Conservation (phyloP, 2,113 vertebrate species). For the Sciurus niger region DNA sequence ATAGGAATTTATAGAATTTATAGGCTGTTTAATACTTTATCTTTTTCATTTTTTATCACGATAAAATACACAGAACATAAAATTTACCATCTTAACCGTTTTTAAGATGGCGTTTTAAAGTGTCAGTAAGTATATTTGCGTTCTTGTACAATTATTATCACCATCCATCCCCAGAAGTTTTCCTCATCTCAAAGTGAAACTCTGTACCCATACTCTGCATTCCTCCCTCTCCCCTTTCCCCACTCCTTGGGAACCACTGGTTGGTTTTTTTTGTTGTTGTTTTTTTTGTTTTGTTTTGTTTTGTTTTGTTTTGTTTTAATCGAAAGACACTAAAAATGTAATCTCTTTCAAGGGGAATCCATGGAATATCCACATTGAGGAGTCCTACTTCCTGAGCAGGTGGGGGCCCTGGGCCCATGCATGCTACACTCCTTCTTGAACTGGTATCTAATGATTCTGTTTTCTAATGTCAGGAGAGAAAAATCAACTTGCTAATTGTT, state of each 20-base stretch:
- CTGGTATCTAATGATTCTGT: background rate
- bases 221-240: too few species aligned
- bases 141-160: background rate
- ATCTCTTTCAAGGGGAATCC: background rate
- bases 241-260: background rate
- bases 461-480: background rate
- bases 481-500: background rate
- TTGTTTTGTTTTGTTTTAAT: background rate
- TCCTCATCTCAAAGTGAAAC: background rate
- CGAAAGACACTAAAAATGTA: conserved; percentile 46
- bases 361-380: background rate
- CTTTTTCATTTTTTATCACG: background rate
- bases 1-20: background rate
- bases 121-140: background rate
- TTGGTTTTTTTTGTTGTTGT: background rate
- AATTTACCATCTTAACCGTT: background rate
- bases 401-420: background rate
- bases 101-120: background rate
- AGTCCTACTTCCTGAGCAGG: background rate
- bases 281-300: background rate
- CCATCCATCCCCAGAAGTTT: background rate
- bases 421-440: background rate
- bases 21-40: background rate
- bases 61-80: background rate
- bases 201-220: background rate